Evolutionary conservation across 2,797 vertebrate species (phyloP), one percentile per base, ranked within the genome.

Genomic region (Cryptoblepharus egeriae): DNA sequence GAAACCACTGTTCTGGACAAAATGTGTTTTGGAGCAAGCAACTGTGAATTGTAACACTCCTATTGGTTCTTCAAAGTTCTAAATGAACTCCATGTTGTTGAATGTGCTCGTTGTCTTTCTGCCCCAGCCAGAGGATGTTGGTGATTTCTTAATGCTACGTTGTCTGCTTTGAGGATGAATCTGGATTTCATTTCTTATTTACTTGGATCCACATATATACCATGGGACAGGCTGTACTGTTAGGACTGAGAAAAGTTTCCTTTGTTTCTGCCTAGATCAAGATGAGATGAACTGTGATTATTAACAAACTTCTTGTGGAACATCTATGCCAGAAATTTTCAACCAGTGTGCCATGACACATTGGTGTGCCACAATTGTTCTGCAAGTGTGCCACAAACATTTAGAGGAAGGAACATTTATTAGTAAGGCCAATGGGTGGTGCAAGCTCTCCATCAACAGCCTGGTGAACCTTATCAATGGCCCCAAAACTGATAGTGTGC

Each of bases 181-280:
- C 83, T 42, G 63, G 68, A 68, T 64, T 83, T 74, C 49, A 0
- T 72, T 30, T 69, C 61, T 49, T 57, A 15, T 24, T 18, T 77
- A 49, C 1, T 26, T 5, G 79, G 52, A 64, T 55, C 61, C 58
- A 58, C 58, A 80, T 24, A 39, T 69, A 18, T 52, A 0, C 0
- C 39, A 60, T 67, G 69, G 52, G 63, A 79, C 42, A 18, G 0
- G 35, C 60, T 87, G 63, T 74, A 77, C n/a, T 80, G 12, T 32
- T 72, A 37, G 64, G 16, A 55, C 18, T 79, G 30, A 20, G 55
- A 63, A 68, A 57, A 4, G 4, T 70, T 77, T 42, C 42, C 35
- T 80, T 42, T 58, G 37, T n/a, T 65, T 80, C 13, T 67, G 52
- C 71, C 26, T 0, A 26, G 39, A 80, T 80, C 79, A 26, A n/a